Evolutionary conservation across 2,797 vertebrate species (phyloP), one percentile per base, ranked within the genome.

Genomic region (Phalloptychus januarius): DNA sequence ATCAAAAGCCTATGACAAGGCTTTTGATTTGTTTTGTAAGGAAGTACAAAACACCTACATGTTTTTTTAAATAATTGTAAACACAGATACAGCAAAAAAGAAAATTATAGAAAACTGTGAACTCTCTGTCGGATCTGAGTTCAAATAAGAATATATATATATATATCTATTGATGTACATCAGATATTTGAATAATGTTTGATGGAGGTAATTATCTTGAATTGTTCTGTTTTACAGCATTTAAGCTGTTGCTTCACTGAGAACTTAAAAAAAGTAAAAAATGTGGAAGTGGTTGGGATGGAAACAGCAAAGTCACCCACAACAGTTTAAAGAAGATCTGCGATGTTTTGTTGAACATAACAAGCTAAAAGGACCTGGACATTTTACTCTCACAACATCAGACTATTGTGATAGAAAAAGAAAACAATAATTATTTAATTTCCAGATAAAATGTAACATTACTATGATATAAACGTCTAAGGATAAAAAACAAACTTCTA

Each of bases 11-110:
- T 2, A 8, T 74, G 40, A n/a, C n/a, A n/a, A n/a, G n/a, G n/a
- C n/a, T n/a, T n/a, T n/a, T n/a, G n/a, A n/a, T n/a, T n/a, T n/a
- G n/a, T n/a, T n/a, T n/a, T n/a, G n/a, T 52, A 36, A 13, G 33
- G 69, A 46, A 77, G 1, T 71, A 79, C 36, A 84, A 65, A 65
- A 18, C 28, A 48, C 6, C 40, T 71, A 46, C 10, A 25, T 28
- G 11, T 42, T 20, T 28, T 40, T 25, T 6, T 15, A 0, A 18
- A 13, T 15, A 33, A 38, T 20, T 36, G 61, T 11, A 3, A 7
- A 40, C 4, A n/a, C 18, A 67, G 8, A 25, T 67, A 25, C 63
- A 25, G 63, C 36, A 67, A 40, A 38, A 38, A 63, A 7, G 11
- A 58, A 0, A 65, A 36, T 5, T 23, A 5, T 11, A 5, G 18